A percentile compares a stretch with the other conserved stretches of the same genome.
Conservation (phyloP, 2,797 vertebrate genomes). For the Morus bassanus region DNA sequence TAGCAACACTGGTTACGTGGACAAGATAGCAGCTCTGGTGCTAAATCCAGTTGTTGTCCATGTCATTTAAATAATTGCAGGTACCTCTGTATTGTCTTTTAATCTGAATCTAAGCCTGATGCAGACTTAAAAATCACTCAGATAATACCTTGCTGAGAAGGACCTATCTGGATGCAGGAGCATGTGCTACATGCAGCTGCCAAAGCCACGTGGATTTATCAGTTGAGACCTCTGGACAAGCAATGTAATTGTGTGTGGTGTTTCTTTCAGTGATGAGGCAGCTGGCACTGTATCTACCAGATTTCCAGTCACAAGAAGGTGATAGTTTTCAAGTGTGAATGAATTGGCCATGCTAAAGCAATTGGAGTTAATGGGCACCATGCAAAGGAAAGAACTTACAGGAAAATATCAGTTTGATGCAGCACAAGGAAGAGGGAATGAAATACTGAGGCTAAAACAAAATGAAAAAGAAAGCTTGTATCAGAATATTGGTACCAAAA, state of each 20-base stretch:
- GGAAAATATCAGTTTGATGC: background rate
- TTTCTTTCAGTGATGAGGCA: background rate
- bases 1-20: background rate
- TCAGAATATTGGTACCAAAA: background rate
- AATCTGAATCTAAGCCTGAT: background rate
- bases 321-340: background rate
- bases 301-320: background rate
- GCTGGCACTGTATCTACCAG: background rate
- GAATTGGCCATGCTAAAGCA: background rate
- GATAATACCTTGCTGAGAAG: background rate
- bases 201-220: background rate
- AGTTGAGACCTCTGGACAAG: background rate
- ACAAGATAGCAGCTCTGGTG: background rate
- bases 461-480: background rate
- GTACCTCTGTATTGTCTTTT: background rate
- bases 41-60: background rate
- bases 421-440: background rate
- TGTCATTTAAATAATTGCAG: background rate
- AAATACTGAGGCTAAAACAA: background rate
- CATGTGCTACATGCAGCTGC: background rate
- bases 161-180: background rate
- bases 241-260: accelerated
- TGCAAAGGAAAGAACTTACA: background rate
- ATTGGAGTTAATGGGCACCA: background rate
- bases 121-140: background rate